Base-by-base conservation (phyloP, 1,140 invertebrate genomes). In the Choristoneura fumiferana region DNA sequence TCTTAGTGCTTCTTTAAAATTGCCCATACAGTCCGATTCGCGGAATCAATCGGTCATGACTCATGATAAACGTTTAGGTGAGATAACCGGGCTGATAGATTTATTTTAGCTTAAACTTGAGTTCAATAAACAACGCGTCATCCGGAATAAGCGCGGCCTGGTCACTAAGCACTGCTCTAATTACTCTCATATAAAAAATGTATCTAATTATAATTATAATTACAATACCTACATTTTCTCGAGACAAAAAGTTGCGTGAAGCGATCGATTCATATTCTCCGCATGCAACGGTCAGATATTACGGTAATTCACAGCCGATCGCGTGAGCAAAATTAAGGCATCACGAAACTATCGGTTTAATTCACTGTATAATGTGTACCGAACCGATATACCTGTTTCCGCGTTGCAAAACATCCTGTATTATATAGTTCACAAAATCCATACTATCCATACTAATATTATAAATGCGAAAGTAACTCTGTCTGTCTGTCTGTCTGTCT, bases 211-310 rank as follows among this genome's bases (percentile, higher is more conserved):
- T 17, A 29, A 29, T 18, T n/a, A n/a, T n/a, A n/a, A n/a, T n/a
- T n/a, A n/a, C n/a, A n/a, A n/a, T n/a, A n/a, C n/a, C n/a, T n/a
- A 29, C 18, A 0, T 49, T 33, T 49, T 29, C 10, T 18, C 5
- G 10, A 45, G n/a, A 49, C 9, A 52, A 60, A 56, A 65, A 54
- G 15, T 60, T 43, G 63, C 59, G 57, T 71, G 60, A 52, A 18
- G 12, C 38, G 49, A 58, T 56, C 38, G 54, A 60, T 56, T 63
- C 49, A 56, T 60, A 71, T 65, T 3, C 43, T 22, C 8, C 52
- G 49, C 64, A 72, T 71, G 73, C 67, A 76, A 82, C 77, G 76
- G 76, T 78, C 78, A 78, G 57, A 12, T 65, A 60, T 76, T 82
- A 79, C 73, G 69, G 79, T 78, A 74, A 78, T 59, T 58, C 45